Evolutionary conservation across 1,140 invertebrate genomes (phyloP).

Genomic region (Drosophila murphyi): DNA sequence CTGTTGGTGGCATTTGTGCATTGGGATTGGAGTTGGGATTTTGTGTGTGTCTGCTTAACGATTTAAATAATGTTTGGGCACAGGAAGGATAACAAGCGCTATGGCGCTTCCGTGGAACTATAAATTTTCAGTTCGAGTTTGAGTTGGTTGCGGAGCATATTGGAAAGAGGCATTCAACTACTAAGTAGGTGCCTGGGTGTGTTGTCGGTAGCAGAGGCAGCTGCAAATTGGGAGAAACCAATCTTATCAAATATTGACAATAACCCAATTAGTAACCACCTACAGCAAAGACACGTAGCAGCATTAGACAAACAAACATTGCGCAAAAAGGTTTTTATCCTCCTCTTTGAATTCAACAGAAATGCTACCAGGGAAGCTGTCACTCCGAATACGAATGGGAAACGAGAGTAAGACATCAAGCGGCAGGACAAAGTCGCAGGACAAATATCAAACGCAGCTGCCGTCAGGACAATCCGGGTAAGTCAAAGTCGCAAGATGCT

Average conservation of each 20-base stretch:
- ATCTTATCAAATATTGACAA: constrained; percentile 81
- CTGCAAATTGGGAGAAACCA: constrained; percentile 47
- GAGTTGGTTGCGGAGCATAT: constrained; percentile 17
- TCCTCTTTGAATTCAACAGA: constrained; percentile 22
- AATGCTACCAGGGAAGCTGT: constrained; percentile 79
- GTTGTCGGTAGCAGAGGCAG: constrained; percentile 36
- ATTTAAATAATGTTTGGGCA: constrained; percentile 53
- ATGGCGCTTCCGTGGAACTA: constrained; percentile 66
- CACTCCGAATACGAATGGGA: neutral
- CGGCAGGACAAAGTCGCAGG: constrained; percentile 12
- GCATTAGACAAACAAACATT: constrained; percentile 60
- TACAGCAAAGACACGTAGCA: constrained; percentile 51
- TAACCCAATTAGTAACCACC: constrained; percentile 82
- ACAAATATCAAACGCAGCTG: constrained; percentile 63
- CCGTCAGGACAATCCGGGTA: constrained; percentile 62
- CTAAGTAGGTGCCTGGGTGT: constrained; percentile 15
- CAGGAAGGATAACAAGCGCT: constrained; percentile 64
- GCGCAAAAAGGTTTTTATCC: constrained; percentile 58
- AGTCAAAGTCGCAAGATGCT: constrained; percentile 62
- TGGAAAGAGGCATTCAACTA: neutral
- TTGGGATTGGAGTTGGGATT: constrained; percentile 19
- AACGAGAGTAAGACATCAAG: constrained; percentile 65
- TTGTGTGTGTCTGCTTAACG: constrained; percentile 39
- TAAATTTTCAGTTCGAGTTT: constrained; percentile 53
- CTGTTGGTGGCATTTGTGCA: constrained; percentile 36